Evolutionary conservation across 92 coral and sea anemone genomes (phyloP), one percentile per base, ranked within the genome.

Genomic region (Phymanthus crucifer): DNA sequence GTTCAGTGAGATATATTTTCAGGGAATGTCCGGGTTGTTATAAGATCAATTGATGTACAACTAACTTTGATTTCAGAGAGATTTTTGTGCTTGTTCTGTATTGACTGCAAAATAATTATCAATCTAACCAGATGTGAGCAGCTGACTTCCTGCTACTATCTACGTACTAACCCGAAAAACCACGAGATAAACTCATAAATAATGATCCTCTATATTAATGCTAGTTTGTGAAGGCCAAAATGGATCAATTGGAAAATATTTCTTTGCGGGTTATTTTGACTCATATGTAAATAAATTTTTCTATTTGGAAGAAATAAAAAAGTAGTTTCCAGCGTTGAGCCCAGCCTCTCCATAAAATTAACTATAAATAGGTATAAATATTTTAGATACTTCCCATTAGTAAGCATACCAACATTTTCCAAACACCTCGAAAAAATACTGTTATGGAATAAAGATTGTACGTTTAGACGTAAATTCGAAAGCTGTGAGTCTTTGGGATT

Each of bases 131-230:
- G 86, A 73, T 82, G 86, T 5, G 12, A 29, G 61, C 86, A 82
- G 86, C 86, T 82, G 86, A 82, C 40, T 29, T 18, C 4, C n/a
- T n/a, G n/a, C n/a, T 65, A 26, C 83, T 79, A 79, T 79, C 83
- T 69, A 9, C 47, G 61, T 4, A n/a, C n/a, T n/a, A 64, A 78
- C 37, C 83, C 54, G 58, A 45, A 58, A 82, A 52, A 57, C 80
- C 73, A 40, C 77, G 64, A 73, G 86, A 82, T 82, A 82, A 82
- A 78, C 80, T 64, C 69, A 54, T 61, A 58, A 82, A 82, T 73
- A 40, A 73, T 74, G 70, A 54, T 72, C 80, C 76, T 58, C 73
- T 72, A 74, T 32, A 70, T 73, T 72, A 72, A 73, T 74, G 80
- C 52, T 27, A n/a, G 73, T 74, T 73, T 64, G 56, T 40, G 26